phyloP scores from a whole-genome alignment of 2,888 invertebrate species.

The Volucella zonaria region DNA sequence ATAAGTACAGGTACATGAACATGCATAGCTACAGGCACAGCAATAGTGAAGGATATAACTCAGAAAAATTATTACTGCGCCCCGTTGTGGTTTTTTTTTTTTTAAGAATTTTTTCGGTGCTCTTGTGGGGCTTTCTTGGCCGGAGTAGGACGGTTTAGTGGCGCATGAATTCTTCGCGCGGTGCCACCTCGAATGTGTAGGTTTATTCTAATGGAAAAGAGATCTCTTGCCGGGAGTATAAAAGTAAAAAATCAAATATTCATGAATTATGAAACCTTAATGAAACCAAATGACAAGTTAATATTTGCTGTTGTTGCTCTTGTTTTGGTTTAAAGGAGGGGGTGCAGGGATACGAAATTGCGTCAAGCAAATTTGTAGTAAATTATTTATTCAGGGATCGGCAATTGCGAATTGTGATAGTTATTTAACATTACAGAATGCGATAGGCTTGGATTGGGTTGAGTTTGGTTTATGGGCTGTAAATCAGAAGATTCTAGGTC shows the following conservation, averaged over 20 bases:
- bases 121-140: too few species aligned
- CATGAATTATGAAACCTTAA: slow-evolving; percentile 69
- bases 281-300: slow-evolving; percentile 73
- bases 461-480: slow-evolving; percentile 12
- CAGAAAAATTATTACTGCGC: slow-evolving; percentile 46
- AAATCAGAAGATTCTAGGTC: not conserved
- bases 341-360: slow-evolving; percentile 26
- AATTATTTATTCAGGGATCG: slow-evolving; percentile 66
- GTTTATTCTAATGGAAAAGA: slow-evolving; percentile 29
- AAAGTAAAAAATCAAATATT: slow-evolving; percentile 67
- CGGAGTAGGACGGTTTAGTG: not conserved
- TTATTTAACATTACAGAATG: slow-evolving; percentile 36
- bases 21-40: not conserved
- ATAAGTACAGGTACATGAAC: not conserved
- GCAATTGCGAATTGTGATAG: slow-evolving; percentile 53
- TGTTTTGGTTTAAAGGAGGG: slow-evolving; percentile 30
- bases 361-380: slow-evolving; percentile 47
- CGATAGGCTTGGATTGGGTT: slow-evolving; percentile 25
- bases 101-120: not conserved
- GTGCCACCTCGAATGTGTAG: not conserved
- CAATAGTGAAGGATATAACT: slow-evolving; percentile 33
- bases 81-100: slow-evolving; percentile 7
- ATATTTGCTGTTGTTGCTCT: slow-evolving; percentile 58
- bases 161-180: slow-evolving; percentile 32
- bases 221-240: slow-evolving; percentile 35